Evolutionary conservation across 2,113 vertebrate genomes (phyloP), one percentile per base, ranked within the genome.

Genomic region (Callipepla californica): DNA sequence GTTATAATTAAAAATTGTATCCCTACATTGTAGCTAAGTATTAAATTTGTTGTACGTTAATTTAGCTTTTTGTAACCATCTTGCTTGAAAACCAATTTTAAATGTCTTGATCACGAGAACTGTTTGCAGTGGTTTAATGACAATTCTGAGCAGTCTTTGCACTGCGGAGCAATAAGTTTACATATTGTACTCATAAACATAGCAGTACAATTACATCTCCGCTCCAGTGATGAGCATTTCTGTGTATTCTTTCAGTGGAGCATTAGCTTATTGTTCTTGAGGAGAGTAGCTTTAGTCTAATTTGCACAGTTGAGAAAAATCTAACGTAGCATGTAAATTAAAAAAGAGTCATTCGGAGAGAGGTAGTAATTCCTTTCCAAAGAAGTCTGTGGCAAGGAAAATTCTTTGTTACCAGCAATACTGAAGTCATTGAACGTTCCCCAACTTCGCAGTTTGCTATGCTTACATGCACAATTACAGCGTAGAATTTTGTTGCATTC

Each of bases 71-170:
- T 90, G 40, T 80, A 75, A 44, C 65, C 30, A 34, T 78, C 44
- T 78, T 50, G 16, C 11, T 22, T 92, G 91, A 85, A 93, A 85
- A 61, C 51, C 26, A 68, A 2, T 89, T 87, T 74, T 40, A 67
- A 85, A 45, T 70, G 34, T 67, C 81, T 91, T 77, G 55, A 72
- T 94, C 55, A 3, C 63, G 61, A 26, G 59, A 83, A 59, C 74
- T 91, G 63, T 92, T 72, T 91, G 19, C 51, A 63, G 77, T 62
- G 47, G 36, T 76, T 85, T 91, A 92, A 89, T 73, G 74, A 58
- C 50, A 65, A 65, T 90, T 92, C 58, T 61, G 82, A 90, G 73
- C 22, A 9, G 53, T 74, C 57, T 57, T 78, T 75, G 68, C 61
- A 25, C 38, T 36, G 17, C 51, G 18, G 30, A 90, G 25, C 47